Conservation (phyloP, 1,140 invertebrate genomes). For the Ylistrum balloti region DNA sequence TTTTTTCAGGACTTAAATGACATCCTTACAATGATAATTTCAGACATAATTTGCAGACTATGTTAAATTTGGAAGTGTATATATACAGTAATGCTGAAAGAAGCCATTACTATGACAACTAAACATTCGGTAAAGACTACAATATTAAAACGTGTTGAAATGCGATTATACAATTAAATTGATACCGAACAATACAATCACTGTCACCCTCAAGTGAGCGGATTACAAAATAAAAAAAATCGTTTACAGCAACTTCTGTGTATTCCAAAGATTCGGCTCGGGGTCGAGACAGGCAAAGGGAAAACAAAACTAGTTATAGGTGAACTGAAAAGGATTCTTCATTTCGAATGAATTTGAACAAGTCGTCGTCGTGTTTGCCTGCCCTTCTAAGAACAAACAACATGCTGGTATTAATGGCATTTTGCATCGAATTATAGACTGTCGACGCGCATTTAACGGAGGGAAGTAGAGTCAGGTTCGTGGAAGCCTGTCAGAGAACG, state of each 20-base stretch:
- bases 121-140: too few relatives aligned
- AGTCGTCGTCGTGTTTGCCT: constrained; percentile 31
- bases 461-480: constrained; percentile 48
- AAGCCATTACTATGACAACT: too few relatives aligned
- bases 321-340: constrained; percentile 21
- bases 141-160: not conserved
- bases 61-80: too few relatives aligned
- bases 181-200: not conserved
- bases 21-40: too few relatives aligned
- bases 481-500: constrained; percentile 33
- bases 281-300: constrained; percentile 8
- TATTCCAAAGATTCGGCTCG: not conserved
- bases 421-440: constrained; percentile 20
- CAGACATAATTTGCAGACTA: too few relatives aligned
- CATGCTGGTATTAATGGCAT: constrained; percentile 33
- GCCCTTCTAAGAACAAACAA: constrained; percentile 26
- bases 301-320: constrained; percentile 29
- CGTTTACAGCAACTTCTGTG: not conserved
- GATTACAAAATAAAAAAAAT: not conserved
- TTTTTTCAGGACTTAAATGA: too few relatives aligned
- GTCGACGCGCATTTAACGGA: constrained; percentile 37
- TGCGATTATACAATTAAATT: not conserved
- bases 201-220: not conserved
- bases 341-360: constrained; percentile 35
- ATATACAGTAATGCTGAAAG: too few relatives aligned